phyloP scores from a whole-genome alignment of 1,140 invertebrate genomes.

The Pogonomyrmex barbatus region DNA sequence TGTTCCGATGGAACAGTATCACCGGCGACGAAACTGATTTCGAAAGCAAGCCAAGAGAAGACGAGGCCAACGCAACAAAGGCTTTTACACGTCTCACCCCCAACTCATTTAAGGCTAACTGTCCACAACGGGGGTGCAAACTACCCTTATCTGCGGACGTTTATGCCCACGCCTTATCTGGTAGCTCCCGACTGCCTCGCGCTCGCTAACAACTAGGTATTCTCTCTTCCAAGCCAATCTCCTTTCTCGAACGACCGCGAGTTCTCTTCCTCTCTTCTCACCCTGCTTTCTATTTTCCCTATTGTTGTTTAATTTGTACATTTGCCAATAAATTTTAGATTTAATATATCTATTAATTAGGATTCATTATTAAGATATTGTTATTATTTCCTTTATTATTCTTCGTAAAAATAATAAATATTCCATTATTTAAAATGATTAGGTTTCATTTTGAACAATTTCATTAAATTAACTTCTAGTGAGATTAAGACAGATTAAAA shows the following conservation, averaged over 20 bases:
- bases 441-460: neutral
- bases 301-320: neutral
- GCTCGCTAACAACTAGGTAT: constrained; percentile 78
- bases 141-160: constrained; percentile 85
- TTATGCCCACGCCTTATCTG: constrained; percentile 85
- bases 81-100: constrained; percentile 72
- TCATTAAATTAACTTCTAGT: neutral
- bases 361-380: neutral
- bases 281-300: constrained; percentile 44
- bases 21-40: constrained; percentile 71
- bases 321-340: neutral
- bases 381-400: neutral
- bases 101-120: constrained; percentile 84
- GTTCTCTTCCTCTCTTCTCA: constrained; percentile 26
- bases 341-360: neutral
- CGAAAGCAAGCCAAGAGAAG: constrained; percentile 69
- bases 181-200: constrained; percentile 76
- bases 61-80: constrained; percentile 69
- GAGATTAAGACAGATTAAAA: too few relatives aligned
- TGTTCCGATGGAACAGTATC: constrained; percentile 43
- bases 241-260: constrained; percentile 73
- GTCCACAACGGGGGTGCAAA: constrained; percentile 85
- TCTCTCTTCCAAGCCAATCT: constrained; percentile 77
- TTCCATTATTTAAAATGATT: neutral
- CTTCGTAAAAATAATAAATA: neutral